Conservation (phyloP, 2,888 invertebrate species). For the Microchrysa polita region DNA sequence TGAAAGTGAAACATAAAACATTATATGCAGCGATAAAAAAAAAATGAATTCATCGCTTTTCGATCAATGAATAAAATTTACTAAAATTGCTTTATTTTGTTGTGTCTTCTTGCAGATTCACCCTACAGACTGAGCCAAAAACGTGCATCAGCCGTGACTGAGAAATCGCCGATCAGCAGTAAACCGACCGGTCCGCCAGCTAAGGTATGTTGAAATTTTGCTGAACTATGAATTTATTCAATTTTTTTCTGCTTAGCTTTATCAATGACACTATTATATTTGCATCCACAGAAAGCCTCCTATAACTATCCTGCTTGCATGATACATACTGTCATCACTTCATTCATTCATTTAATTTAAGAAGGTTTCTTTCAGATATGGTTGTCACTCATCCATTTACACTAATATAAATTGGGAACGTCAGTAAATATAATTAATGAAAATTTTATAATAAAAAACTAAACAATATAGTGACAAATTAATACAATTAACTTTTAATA, state of each 20-base stretch:
- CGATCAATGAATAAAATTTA: neutral
- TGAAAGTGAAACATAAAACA: too few relatives aligned
- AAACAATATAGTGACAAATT: too few relatives aligned
- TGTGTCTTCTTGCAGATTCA: conserved; percentile 57
- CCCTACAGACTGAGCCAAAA: conserved; percentile 58
- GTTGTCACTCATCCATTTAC: too few relatives aligned
- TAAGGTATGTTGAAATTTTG: conserved; percentile 56
- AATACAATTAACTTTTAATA: too few relatives aligned
- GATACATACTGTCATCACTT: neutral
- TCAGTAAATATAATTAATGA: too few relatives aligned
- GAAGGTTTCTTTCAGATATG: too few relatives aligned
- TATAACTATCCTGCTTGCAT: conserved; percentile 32
- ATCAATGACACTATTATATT: conserved; percentile 8
- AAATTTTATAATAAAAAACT: too few relatives aligned
- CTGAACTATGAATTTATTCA: too few relatives aligned
- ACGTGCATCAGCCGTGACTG: conserved; percentile 54
- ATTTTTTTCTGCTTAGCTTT: conserved; percentile 3
- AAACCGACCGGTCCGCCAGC: conserved; percentile 58
- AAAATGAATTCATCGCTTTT: neutral
- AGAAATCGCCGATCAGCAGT: conserved; percentile 55
- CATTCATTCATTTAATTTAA: too few relatives aligned
- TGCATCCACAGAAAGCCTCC: neutral
- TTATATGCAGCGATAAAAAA: too few relatives aligned
- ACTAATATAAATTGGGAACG: too few relatives aligned
- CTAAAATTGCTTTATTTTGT: conserved; percentile 22